Evolutionary conservation across 1,140 invertebrate genomes (phyloP), one percentile per base, ranked within the genome.

Genomic region (Proctacanthus coquilletti): DNA sequence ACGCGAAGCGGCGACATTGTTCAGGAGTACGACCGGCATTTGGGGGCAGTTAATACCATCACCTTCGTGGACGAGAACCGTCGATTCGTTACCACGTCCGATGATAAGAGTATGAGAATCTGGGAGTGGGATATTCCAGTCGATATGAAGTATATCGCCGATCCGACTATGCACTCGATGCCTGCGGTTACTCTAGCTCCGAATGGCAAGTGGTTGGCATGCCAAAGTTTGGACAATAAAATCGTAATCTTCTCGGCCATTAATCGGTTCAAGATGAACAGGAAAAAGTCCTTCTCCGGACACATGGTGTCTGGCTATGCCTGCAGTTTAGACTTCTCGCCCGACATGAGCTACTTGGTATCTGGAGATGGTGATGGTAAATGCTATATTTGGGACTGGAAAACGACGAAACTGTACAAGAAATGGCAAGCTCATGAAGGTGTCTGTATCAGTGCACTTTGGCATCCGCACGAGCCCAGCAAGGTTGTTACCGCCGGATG

Each of bases 121-220:
- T 99, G 96, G 96, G 96, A 99, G 73, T 99, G 95, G 94, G 93
- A 98, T 60, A 96, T 98, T 57, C 96, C 95, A 1, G 95, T 99
- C 3, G 95, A 99, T 61, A 98, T 98, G 80, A 98, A 98, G 61
- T 97, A 98, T 56, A 98, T 99, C 50, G 94, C 95, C n/a, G 95
- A 99, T 68, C 94, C 95, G 3, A 82, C 85, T 2, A 96, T 99
- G 89, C 95, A 99, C 66, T 97, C 93, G 4, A 96, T 98, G 80
- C 96, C 96, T 1, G 81, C 91, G 2, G 92, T 98, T 1, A 89
- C 89, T 0, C 67, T 82, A 11, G 83, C 92, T 1, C 93, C 91
- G 2, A 98, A 98, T 69, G 84, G 88, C 51, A 98, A 98, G 65
- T 99, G 95, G 94, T 67, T 98, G 29, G 93, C 94, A 1, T 98